Percentiles rank a stretch among this genome's conserved stretches.
phyloP scores from a whole-genome alignment of 2,888 invertebrate species.

The Apomyelois bistriatella region DNA sequence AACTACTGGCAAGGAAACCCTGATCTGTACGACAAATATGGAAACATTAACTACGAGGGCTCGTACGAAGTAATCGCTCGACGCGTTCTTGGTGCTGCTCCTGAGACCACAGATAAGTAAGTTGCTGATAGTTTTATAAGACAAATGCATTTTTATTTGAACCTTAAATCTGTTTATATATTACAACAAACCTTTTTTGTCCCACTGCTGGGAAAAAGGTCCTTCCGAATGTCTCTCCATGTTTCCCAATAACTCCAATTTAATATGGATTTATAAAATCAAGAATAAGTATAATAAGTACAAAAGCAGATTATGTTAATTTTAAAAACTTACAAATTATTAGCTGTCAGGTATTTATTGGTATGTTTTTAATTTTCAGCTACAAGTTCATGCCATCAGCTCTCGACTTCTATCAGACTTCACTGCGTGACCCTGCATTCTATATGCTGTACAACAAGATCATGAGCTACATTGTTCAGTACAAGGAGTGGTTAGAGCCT shows the following conservation, averaged over 20 bases:
- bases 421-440: slow-evolving; percentile 85
- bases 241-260: no score
- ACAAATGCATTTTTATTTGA: no score
- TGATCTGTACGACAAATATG: slow-evolving; percentile 59
- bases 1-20: slow-evolving; percentile 79
- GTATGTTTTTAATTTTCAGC: slow-evolving; percentile 37
- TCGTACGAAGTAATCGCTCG: slow-evolving; percentile 81
- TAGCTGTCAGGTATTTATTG: not conserved
- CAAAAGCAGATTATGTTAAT: no score
- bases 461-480: slow-evolving; percentile 77
- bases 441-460: slow-evolving; percentile 84
- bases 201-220: no score
- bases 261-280: no score
- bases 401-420: slow-evolving; percentile 82
- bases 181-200: no score
- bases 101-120: slow-evolving; percentile 43
- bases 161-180: no score
- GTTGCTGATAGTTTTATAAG: slow-evolving; percentile 17
- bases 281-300: no score
- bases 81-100: slow-evolving; percentile 54
- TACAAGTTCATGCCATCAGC: slow-evolving; percentile 75
- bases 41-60: slow-evolving; percentile 56
- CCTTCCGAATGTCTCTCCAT: no score
- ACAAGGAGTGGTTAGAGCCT: slow-evolving; percentile 78
- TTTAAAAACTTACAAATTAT: no score